These are phyloP conservation scores for Xiphorhynchus erythropygius DNA, from an alignment of 2,797 vertebrate species.

Conservation along the genomic window DNA sequence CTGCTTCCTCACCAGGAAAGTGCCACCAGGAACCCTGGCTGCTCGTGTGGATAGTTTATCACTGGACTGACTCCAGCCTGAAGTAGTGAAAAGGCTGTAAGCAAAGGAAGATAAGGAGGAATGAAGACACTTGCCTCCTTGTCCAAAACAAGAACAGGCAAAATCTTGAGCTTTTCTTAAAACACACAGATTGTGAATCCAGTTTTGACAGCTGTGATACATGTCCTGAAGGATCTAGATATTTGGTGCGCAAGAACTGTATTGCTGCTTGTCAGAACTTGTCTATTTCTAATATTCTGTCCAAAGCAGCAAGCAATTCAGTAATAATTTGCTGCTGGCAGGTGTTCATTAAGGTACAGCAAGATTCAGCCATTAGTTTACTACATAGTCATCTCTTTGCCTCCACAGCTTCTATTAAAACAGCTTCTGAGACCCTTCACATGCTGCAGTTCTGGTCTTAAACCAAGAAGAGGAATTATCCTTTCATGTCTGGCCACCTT, in stretches of 20 bases:
- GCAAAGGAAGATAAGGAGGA: background rate
- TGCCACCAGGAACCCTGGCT: background rate
- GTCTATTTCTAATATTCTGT: background rate
- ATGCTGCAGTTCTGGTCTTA: background rate
- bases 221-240: background rate
- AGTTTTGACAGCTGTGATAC: background rate
- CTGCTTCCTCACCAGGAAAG: background rate
- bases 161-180: background rate
- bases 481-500: background rate
- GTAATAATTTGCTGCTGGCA: background rate
- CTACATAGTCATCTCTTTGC: background rate
- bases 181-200: background rate
- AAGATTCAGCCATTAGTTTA: background rate
- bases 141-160: background rate
- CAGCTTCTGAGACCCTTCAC: background rate
- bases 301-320: background rate
- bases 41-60: rapidly evolving
- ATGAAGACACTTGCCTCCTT: background rate
- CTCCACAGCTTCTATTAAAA: background rate
- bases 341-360: background rate
- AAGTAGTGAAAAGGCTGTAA: background rate
- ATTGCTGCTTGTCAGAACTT: background rate
- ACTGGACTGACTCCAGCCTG: background rate
- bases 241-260: background rate
- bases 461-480: background rate